Percentiles rank a stretch among this genome's conserved stretches.
Conservation (phyloP, 2,888 invertebrate genomes). For the Leptarthrus brevirostris region DNA sequence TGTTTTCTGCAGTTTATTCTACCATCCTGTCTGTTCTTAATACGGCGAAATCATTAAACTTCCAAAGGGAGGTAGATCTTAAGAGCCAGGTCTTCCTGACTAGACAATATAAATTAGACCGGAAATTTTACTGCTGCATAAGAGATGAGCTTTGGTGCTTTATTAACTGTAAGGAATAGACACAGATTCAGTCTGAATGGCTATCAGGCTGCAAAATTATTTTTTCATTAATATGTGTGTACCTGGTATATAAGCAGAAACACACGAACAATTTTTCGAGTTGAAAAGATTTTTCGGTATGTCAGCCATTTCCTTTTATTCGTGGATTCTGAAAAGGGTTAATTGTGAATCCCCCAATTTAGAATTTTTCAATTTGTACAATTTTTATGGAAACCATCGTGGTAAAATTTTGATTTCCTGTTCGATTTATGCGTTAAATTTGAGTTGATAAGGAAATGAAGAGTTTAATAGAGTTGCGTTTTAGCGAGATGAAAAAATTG, state of each 20-base stretch:
- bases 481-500: no score
- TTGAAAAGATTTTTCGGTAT: not conserved
- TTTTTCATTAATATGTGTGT: not conserved
- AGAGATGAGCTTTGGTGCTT: conserved; percentile 12
- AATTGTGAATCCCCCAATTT: no score
- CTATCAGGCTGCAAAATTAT: not conserved
- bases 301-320: no score
- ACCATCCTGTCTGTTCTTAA: conserved; percentile 7
- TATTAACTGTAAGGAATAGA: not conserved
- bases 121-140: conserved; percentile 20
- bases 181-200: not conserved
- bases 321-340: no score
- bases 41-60: conserved; percentile 1
- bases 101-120: conserved; percentile 20
- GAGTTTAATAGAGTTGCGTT: no score
- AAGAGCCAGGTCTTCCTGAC: conserved; percentile 4
- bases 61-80: not conserved
- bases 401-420: no score
- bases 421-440: no score
- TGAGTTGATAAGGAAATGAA: no score
- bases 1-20: not conserved
- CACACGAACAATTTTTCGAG: not conserved
- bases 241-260: not conserved
- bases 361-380: no score
- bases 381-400: no score